A percentile compares a stretch with the other conserved stretches of the same genome.
Evolutionary conservation across 1,140 invertebrate genomes (phyloP).

Genomic region (Aphidius gifuensis): DNA sequence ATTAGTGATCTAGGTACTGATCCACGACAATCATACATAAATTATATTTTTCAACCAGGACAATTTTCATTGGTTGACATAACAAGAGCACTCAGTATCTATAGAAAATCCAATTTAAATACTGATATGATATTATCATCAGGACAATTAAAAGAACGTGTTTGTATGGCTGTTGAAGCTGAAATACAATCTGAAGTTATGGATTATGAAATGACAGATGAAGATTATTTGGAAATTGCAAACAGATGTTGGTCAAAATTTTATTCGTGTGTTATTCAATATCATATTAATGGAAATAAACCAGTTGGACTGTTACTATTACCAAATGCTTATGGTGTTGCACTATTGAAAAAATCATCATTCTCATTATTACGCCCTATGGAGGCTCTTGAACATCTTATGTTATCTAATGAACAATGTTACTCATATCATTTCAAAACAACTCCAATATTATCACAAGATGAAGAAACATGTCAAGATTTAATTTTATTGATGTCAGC

Average conservation of each 20-base stretch:
- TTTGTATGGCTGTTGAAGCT: constrained; percentile 68
- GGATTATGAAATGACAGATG: constrained; percentile 69
- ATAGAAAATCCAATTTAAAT: constrained; percentile 56
- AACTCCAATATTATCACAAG: constrained; percentile 42
- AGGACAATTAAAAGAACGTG: constrained; percentile 60
- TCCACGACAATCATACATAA: constrained; percentile 73
- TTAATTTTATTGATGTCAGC: constrained; percentile 59
- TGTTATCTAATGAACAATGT: constrained; percentile 61
- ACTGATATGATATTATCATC: constrained; percentile 57
- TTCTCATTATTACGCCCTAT: constrained; percentile 72
- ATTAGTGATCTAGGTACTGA: constrained; percentile 59
- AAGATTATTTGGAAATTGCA: constrained; percentile 73
- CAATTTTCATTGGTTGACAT: constrained; percentile 77
- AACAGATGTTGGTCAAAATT: constrained; percentile 83
- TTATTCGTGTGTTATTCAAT: constrained; percentile 89
- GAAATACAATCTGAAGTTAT: constrained; percentile 67
- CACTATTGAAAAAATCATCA: constrained; percentile 57
- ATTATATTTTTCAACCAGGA: constrained; percentile 78
- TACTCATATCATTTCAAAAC: constrained; percentile 40
- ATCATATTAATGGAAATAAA: constrained; percentile 72
- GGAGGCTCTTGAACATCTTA: constrained; percentile 71
- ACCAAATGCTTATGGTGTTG: constrained; percentile 57
- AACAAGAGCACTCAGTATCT: constrained; percentile 73
- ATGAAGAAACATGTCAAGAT: constrained; percentile 54
- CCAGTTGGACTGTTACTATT: constrained; percentile 66